Evolutionary conservation across 2,888 invertebrate species (phyloP).

Genomic region (Hemicrepidius hirtus): DNA sequence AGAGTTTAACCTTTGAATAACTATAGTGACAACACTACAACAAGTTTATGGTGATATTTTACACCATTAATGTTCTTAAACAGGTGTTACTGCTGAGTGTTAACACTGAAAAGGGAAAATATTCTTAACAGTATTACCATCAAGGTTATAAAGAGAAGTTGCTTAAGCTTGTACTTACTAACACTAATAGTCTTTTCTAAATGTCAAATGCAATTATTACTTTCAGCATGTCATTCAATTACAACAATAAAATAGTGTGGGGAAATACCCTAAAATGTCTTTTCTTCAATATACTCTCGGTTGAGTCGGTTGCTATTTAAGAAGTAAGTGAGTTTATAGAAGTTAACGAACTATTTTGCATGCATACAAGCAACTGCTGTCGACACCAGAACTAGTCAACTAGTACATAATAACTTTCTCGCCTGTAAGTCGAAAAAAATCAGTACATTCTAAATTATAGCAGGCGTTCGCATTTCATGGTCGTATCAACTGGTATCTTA

Average conservation of each 20-base stretch:
- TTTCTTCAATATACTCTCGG: no score
- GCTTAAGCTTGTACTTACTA: background rate
- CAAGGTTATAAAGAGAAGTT: background rate
- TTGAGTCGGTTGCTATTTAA: no score
- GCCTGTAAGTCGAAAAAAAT: slow-evolving; percentile 12
- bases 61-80: background rate
- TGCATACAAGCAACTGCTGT: slow-evolving; percentile 10
- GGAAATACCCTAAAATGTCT: no score
- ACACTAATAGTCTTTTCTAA: background rate
- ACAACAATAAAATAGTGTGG: background rate
- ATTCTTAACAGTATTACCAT: background rate
- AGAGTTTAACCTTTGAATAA: slow-evolving; percentile 15
- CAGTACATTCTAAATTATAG: slow-evolving; percentile 10
- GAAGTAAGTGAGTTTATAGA: no score
- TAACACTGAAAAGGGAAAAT: background rate
- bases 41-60: background rate
- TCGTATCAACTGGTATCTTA: slow-evolving; percentile 4
- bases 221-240: background rate
- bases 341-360: background rate
- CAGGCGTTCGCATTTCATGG: slow-evolving; percentile 5
- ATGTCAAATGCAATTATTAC: no score
- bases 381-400: slow-evolving; percentile 15
- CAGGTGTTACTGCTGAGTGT: background rate
- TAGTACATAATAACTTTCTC: slow-evolving; percentile 26
- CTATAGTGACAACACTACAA: background rate